Evolutionary conservation across 2,113 vertebrate genomes (phyloP), one percentile per base, ranked within the genome.

Genomic region (Stictonetta naevosa): DNA sequence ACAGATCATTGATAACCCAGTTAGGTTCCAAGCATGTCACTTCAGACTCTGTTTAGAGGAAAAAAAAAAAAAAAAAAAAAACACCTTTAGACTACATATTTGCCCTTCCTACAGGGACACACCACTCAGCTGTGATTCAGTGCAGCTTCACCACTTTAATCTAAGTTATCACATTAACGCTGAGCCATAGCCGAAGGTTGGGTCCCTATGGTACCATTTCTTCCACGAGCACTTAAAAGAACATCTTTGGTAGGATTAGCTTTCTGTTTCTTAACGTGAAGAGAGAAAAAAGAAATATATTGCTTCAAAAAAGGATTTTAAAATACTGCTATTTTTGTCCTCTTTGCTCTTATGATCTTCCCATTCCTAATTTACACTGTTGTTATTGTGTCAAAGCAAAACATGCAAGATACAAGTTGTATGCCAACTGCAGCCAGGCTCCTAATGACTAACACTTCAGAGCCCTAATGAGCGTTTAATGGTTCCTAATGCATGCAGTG

Each of bases 381-480:
- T 83, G 83, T 86, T 86, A 69, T 58, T 38, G 76, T 48, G 77
- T 60, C 83, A 59, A 91, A 95, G 42, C 48, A 86, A 74, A 90
- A 68, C 14, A 46, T 0, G 0, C 29, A 86, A 64, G 72, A 88
- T 48, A 48, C 33, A 83, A 90, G 52, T 56, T 68, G 28, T 11
- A 74, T 13, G 46, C 56, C 73, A 86, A 33, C 38, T 40, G 80
- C 48, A 92, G 76, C 56, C 76, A 81, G 56, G 83, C 80, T 93
- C 75, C 31, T 66, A 97, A 98, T 16, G 53, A 95, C 75, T 48
- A 94, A 95, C 92, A 95, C 91, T 97, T 97, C 97, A 92, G 94
- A 90, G 48, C 31, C 87, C 97, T 97, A 97, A 97, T 88, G 95
- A 92, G 79, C 48, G 58, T 86, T 96, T 93, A 97, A 97, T 13